Evolutionary conservation across 2,797 vertebrate species (phyloP).

Genomic region (Furcifer pardalis): DNA sequence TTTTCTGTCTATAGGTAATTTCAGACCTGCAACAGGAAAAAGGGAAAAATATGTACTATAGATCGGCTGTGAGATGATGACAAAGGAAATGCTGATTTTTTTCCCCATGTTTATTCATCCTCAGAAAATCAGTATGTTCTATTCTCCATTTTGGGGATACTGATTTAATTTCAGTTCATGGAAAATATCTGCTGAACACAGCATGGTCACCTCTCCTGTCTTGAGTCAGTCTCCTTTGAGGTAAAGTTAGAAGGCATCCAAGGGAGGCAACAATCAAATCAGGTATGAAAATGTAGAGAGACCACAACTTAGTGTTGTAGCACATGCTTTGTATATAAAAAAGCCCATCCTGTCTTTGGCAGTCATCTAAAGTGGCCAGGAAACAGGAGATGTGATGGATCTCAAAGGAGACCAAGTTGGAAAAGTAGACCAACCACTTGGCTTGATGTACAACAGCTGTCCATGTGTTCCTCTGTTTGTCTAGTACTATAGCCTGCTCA

Average conservation of each 20-base stretch:
- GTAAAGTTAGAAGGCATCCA: too few species aligned
- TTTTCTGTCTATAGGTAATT: not conserved
- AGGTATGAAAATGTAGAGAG: too few species aligned
- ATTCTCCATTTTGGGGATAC: not conserved
- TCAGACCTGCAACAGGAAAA: constrained; percentile 23
- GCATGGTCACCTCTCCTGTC: not conserved
- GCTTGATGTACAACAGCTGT: not conserved
- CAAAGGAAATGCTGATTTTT: constrained; percentile 52
- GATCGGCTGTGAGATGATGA: not conserved
- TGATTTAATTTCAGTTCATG: not conserved
- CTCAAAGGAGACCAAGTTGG: not conserved
- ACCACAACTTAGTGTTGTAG: too few species aligned
- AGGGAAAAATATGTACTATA: rapidly evolving
- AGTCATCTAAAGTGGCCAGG: not conserved
- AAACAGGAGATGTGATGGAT: not conserved
- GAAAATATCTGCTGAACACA: constrained; percentile 44
- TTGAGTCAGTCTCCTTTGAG: too few species aligned
- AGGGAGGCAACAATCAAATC: too few species aligned
- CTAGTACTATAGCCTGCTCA: not conserved
- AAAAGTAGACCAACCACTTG: not conserved
- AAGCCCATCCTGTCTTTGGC: too few species aligned
- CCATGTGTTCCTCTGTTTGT: not conserved
- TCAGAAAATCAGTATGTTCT: constrained; percentile 54
- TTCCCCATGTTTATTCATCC: constrained; percentile 30
- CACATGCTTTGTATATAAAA: too few species aligned